Conservation (phyloP, 1,140 invertebrate species). For the Anadara kagoshimensis region DNA sequence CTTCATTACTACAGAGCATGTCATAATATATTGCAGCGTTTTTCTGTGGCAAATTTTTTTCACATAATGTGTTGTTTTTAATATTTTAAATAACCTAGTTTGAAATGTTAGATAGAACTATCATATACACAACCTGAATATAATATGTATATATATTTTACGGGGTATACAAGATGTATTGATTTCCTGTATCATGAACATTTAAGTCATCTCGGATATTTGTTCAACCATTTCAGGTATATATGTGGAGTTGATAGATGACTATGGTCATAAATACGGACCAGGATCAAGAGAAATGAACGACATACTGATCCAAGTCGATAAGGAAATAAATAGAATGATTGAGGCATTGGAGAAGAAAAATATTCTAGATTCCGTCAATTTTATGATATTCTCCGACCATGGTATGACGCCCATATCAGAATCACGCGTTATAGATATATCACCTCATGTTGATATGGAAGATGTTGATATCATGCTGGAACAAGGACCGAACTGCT, state of each 20-base stretch:
- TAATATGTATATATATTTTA: no score
- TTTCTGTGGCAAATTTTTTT: no score
- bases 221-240: conserved; percentile 54
- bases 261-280: conserved; percentile 59
- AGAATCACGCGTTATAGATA: conserved; percentile 47
- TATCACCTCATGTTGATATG: conserved; percentile 32
- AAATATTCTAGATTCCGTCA: conserved; percentile 58
- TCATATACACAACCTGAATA: no score
- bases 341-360: conserved; percentile 45
- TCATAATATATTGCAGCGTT: no score
- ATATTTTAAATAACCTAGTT: no score
- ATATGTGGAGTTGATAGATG: conserved; percentile 61
- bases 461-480: conserved; percentile 20
- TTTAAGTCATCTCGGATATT: no score
- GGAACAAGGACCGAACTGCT: conserved; percentile 20
- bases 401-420: conserved; percentile 73
- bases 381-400: conserved; percentile 74
- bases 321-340: conserved; percentile 58
- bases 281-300: conserved; percentile 45
- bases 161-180: no score
- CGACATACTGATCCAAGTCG: conserved; percentile 51
- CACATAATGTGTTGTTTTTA: no score
- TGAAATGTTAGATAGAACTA: no score
- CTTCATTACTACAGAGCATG: no score
- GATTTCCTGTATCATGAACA: no score